Evolutionary conservation across 2,888 invertebrate species (phyloP).

Genomic region (Willowsia nigromaculata): DNA sequence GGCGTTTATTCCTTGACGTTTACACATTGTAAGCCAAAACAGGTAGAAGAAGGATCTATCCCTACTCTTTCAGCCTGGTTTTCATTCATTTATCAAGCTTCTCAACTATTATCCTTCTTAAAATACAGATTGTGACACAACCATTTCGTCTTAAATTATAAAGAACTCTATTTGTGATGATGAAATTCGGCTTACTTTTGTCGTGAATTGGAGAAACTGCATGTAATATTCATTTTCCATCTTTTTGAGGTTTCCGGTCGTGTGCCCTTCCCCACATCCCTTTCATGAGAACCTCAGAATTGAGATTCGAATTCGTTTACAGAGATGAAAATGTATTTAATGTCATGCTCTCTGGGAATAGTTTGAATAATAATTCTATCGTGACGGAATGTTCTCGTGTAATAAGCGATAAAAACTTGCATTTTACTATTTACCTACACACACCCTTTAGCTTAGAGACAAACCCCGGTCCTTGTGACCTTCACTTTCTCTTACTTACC

Average conservation of each 20-base stretch:
- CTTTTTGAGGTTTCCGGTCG: slow-evolving; percentile 64
- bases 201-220: background rate
- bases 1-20: no score
- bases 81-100: background rate
- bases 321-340: background rate
- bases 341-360: background rate
- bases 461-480: background rate
- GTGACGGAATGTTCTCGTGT: no score
- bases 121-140: background rate
- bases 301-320: background rate
- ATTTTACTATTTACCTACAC: no score
- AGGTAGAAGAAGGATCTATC: no score
- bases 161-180: background rate
- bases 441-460: background rate
- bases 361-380: no score
- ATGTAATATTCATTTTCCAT: slow-evolving; percentile 32
- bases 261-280: slow-evolving; percentile 29
- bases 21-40: background rate
- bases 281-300: background rate
- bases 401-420: no score
- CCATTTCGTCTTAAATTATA: slow-evolving; percentile 15
- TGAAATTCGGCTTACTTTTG: background rate
- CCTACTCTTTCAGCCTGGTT: background rate
- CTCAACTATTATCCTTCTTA: background rate
- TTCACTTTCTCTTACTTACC: background rate